phyloP scores from a whole-genome alignment of 92 coral and sea anemone species.

The Diadumene lineata region DNA sequence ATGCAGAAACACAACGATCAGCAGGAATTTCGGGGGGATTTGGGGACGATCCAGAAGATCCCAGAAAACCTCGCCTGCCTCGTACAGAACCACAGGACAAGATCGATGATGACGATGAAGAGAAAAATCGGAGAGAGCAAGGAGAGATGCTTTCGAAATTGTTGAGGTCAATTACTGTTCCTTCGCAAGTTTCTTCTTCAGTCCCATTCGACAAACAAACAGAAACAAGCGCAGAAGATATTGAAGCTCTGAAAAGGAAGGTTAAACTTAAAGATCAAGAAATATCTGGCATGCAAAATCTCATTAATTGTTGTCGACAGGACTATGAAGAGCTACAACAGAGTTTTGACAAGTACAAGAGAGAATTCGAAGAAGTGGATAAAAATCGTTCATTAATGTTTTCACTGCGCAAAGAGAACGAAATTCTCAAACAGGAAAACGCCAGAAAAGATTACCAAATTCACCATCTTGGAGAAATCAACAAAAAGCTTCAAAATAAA shows the following conservation, averaged over 20 bases:
- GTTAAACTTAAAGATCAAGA: slow-evolving; percentile 23
- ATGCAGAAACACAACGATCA: not conserved
- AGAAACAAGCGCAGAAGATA: slow-evolving; percentile 23
- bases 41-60: slow-evolving; percentile 33
- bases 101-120: not conserved
- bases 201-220: slow-evolving; percentile 17
- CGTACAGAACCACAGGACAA: slow-evolving; percentile 26
- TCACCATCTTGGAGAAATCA: not conserved
- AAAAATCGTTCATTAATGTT: slow-evolving; percentile 19
- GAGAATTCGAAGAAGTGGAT: slow-evolving; percentile 30
- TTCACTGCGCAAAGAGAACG: not conserved
- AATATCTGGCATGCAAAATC: slow-evolving; percentile 7
- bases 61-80: slow-evolving; percentile 6
- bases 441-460: not conserved
- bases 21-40: slow-evolving; percentile 11
- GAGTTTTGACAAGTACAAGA: slow-evolving; percentile 24
- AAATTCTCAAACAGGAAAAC: slow-evolving; percentile 6
- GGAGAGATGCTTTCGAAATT: not conserved
- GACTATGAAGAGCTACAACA: slow-evolving; percentile 42
- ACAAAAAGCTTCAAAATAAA: not conserved
- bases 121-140: slow-evolving; percentile 10
- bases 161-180: not conserved
- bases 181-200: not conserved
- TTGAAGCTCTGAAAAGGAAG: slow-evolving; percentile 6
- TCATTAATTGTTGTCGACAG: slow-evolving; percentile 17